Evolutionary conservation across 2,797 vertebrate genomes (phyloP).

Genomic region (Gymnothorax javanicus): DNA sequence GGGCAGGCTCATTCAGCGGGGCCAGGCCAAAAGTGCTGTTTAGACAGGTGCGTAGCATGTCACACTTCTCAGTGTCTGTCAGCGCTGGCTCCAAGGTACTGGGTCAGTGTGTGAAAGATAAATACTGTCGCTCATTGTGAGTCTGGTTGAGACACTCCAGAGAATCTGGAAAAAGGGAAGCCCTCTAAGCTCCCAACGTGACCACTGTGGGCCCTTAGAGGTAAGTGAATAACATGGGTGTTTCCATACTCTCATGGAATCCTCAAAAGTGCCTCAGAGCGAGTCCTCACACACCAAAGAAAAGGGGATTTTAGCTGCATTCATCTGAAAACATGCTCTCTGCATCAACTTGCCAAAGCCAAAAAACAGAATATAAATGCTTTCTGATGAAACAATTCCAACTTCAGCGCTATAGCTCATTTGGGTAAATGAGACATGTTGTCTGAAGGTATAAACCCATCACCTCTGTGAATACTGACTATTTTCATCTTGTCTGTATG

Average conservation of each 20-base stretch:
- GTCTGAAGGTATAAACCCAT: no score
- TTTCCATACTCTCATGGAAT: neutral
- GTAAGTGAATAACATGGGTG: neutral
- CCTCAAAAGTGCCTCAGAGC: neutral
- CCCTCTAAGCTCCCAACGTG: neutral
- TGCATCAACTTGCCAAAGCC: neutral
- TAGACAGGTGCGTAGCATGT: slow-evolving; percentile 81
- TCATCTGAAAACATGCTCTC: slow-evolving; percentile 8
- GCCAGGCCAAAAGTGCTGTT: slow-evolving; percentile 75
- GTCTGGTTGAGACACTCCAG: neutral
- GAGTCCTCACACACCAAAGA: neutral
- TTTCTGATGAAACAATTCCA: no score
- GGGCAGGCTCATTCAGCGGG: slow-evolving; percentile 62
- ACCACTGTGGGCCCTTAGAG: neutral
- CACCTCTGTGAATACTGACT: no score
- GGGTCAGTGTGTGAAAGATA: slow-evolving; percentile 63
- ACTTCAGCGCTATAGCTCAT: no score
- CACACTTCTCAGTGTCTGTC: slow-evolving; percentile 74
- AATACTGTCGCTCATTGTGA: neutral
- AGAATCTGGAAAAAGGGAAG: neutral
- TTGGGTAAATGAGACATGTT: no score
- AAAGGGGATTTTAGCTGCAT: neutral
- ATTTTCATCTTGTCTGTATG: no score
- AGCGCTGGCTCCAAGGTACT: slow-evolving; percentile 82
- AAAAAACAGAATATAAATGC: neutral